Evolutionary conservation across 2,113 vertebrate species (phyloP), one percentile per base, ranked within the genome.

Genomic region (Brachypodius melanocephalos): DNA sequence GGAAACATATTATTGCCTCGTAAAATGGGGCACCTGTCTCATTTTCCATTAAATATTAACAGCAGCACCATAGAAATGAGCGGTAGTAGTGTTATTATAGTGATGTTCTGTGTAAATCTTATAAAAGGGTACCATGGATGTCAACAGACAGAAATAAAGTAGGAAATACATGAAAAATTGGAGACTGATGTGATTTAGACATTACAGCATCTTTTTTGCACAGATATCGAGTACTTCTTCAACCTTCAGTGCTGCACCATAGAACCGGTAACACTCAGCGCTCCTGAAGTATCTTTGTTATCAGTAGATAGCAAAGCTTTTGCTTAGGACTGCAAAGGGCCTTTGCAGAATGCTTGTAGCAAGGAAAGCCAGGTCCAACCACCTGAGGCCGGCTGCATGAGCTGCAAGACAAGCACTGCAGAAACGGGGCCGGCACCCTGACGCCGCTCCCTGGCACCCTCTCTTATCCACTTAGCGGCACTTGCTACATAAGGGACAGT

Each of bases 21-120:
- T 95, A 96, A 98, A 96, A 94, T 42, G 71, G 85, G 93, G 72
- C 81, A 89, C 76, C 88, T 88, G 86, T 93, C 86, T 92, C 73
- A 55, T 88, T 95, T 84, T 61, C 88, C 75, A 71, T 97, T 97
- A 97, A 96, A 96, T 97, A 97, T 98, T 97, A 93, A 97, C 85
- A 82, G 67, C 52, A 71, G 29, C 32, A 38, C 74, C 81, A 54
- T 40, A 73, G 84, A 95, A 91, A 85, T 79, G 42, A 93, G 55
- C 57, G 15, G 38, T 51, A 68, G 78, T 63, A 42, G 46, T 82
- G 95, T 95, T 95, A 93, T 96, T 90, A 67, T 31, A 51, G 57
- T 55, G 55, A 66, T 84, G 46, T 84, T 91, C 74, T 72, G 79
- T 32, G 87, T 93, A 93, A 93, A 90, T 93, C 79, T 83, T 78